Conservation (phyloP, 1,140 invertebrate genomes). For the Eurytemora carolleeae region DNA sequence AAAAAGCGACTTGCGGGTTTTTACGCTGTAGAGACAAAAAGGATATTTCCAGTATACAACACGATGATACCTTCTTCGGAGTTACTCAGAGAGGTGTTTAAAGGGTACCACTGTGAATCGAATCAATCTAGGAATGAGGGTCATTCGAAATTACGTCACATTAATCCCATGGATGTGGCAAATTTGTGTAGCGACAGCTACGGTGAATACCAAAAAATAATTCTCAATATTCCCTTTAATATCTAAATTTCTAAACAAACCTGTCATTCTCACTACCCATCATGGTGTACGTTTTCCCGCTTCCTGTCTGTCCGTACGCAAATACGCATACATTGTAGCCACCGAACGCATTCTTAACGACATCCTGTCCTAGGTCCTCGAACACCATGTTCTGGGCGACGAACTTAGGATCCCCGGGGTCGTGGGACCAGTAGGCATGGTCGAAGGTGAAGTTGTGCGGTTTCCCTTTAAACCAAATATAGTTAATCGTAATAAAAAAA, state of each 20-base stretch:
- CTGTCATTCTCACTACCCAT: slow-evolving; percentile 52
- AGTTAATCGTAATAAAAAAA: slow-evolving; percentile 17
- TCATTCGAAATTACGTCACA: too few relatives aligned
- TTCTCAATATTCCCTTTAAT: too few relatives aligned
- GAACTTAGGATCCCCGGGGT: slow-evolving; percentile 44
- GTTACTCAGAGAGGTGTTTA: too few relatives aligned
- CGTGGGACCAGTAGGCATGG: slow-evolving; percentile 74
- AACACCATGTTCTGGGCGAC: slow-evolving; percentile 67
- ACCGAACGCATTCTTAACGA: slow-evolving; percentile 79
- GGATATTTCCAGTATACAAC: too few relatives aligned
- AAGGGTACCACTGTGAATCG: too few relatives aligned
- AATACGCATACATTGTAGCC: slow-evolving; percentile 96
- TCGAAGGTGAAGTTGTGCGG: slow-evolving; percentile 55
- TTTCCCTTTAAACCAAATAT: slow-evolving; percentile 20
- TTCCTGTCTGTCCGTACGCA: slow-evolving; percentile 80
- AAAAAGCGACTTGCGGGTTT: too few relatives aligned
- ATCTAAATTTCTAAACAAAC: slow-evolving; percentile 29
- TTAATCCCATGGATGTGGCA: too few relatives aligned
- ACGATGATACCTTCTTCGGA: too few relatives aligned
- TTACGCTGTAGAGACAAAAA: too few relatives aligned
- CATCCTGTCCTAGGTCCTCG: slow-evolving; percentile 63
- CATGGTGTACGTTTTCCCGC: slow-evolving; percentile 95
- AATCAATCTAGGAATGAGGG: too few relatives aligned
- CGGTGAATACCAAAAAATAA: too few relatives aligned
- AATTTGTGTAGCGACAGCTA: too few relatives aligned